These are phyloP conservation scores for Fragum sueziense DNA, from an alignment of 2,888 invertebrate species.

Conservation along the genomic window DNA sequence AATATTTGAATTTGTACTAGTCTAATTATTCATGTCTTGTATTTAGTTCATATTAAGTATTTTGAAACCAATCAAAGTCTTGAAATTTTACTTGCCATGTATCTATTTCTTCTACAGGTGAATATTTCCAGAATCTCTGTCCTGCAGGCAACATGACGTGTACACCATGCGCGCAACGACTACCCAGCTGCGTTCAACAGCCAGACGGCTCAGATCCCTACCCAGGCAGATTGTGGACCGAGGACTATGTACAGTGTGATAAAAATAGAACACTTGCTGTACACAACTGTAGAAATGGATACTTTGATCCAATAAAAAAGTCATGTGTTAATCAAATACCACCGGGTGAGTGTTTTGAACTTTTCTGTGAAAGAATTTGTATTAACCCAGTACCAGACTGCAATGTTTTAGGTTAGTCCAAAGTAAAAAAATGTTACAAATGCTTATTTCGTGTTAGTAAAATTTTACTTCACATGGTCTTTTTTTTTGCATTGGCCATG, in stretches of 20 bases:
- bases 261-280: conserved; percentile 56
- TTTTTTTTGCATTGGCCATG: too few relatives aligned
- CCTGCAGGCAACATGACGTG: conserved; percentile 49
- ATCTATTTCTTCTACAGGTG: conserved; percentile 38
- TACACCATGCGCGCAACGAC: conserved; percentile 54
- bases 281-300: conserved; percentile 42
- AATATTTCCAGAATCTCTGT: conserved; percentile 61
- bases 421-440: too few relatives aligned
- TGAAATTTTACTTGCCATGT: too few relatives aligned
- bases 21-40: too few relatives aligned
- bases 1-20: too few relatives aligned
- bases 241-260: conserved; percentile 54
- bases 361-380: too few relatives aligned
- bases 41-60: too few relatives aligned
- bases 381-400: too few relatives aligned
- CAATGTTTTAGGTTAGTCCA: too few relatives aligned
- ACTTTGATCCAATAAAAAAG: conserved; percentile 54
- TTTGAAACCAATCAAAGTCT: too few relatives aligned
- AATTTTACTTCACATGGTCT: too few relatives aligned
- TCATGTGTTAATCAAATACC: conserved; percentile 47
- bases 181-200: conserved; percentile 61
- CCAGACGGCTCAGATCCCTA: conserved; percentile 55
- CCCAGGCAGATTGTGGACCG: conserved; percentile 53
- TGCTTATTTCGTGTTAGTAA: too few relatives aligned
- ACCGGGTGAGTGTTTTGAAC: conserved; percentile 48